Evolutionary conservation across 2,797 vertebrate species (phyloP).

Genomic region (Rhodeus uyekii): DNA sequence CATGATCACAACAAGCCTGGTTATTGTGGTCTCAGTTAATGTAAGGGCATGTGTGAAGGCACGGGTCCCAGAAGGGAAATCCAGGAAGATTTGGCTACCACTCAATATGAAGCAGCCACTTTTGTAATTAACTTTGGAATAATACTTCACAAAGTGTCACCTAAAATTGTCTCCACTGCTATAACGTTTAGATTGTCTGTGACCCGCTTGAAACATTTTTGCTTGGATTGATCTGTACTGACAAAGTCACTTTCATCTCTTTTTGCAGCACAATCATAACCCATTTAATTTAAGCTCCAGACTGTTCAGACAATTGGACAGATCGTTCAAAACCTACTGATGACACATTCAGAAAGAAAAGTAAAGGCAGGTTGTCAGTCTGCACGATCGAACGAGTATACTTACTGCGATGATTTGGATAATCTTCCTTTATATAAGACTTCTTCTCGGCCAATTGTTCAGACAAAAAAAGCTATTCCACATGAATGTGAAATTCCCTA

Average conservation of each 20-base stretch:
- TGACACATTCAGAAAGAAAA: slow-evolving; percentile 30
- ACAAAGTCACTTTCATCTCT: slow-evolving; percentile 22
- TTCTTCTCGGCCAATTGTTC: slow-evolving; percentile 34
- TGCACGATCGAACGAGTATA: slow-evolving; percentile 42
- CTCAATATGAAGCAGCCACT: slow-evolving; percentile 1
- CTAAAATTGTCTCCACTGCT: slow-evolving; percentile 17
- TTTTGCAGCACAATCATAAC: slow-evolving; percentile 37
- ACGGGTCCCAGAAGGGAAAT: neutral
- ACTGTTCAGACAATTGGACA: slow-evolving; percentile 40
- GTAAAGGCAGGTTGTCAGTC: slow-evolving; percentile 49
- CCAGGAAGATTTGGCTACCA: slow-evolving; percentile 17
- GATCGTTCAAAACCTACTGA: slow-evolving; percentile 34
- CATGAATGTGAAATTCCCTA: slow-evolving; percentile 37
- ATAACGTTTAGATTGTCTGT: slow-evolving; percentile 9
- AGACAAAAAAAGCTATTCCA: slow-evolving; percentile 45
- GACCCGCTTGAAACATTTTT: slow-evolving; percentile 28
- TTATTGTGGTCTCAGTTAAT: neutral
- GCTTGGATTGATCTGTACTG: slow-evolving; percentile 45
- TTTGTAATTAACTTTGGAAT: slow-evolving; percentile 27
- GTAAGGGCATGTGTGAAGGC: neutral
- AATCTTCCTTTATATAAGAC: slow-evolving; percentile 51
- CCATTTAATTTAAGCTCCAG: slow-evolving; percentile 45
- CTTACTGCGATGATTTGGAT: slow-evolving; percentile 46
- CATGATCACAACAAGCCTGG: neutral
- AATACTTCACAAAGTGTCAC: slow-evolving; percentile 5